phyloP scores from a whole-genome alignment of 1,140 invertebrate species.

The Leptonema lineaticorne region DNA sequence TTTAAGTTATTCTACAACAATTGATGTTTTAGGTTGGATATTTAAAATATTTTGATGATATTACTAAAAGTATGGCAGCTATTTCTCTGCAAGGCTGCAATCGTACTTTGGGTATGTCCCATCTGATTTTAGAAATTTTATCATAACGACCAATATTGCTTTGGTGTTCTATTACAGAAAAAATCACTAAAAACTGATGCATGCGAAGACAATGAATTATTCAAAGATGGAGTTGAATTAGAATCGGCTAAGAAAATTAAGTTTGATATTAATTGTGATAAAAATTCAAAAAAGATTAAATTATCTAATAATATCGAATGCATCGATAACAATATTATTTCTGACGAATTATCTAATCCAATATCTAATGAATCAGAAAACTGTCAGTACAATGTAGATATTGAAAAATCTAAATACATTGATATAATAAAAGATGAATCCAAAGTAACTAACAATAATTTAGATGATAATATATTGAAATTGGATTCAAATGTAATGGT shows the following conservation, averaged over 20 bases:
- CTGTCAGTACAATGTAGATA: not conserved
- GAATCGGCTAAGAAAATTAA: not conserved
- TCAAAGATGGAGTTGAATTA: conserved; percentile 5
- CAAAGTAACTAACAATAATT: not conserved
- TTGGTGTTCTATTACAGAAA: conserved; percentile 52
- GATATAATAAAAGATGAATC: not conserved
- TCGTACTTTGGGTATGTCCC: conserved; percentile 61
- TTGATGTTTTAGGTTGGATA: conserved; percentile 9
- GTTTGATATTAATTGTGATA: not conserved
- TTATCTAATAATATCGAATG: too few relatives aligned
- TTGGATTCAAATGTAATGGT: too few relatives aligned
- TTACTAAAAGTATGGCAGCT: conserved; percentile 61
- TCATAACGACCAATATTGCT: conserved; percentile 38
- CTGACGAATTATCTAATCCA: not conserved
- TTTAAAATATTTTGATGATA: conserved; percentile 41
- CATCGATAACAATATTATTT: too few relatives aligned
- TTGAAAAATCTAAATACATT: not conserved
- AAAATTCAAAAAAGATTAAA: not conserved
- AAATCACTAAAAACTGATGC: conserved; percentile 42
- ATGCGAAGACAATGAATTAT: conserved; percentile 7
- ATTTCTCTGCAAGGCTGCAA: conserved; percentile 58
- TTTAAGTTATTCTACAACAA: too few relatives aligned
- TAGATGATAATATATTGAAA: conserved; percentile 18
- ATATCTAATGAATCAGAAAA: not conserved
- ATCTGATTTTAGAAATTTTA: conserved; percentile 48